These are phyloP conservation scores for Agrypnia vestita DNA, from an alignment of 1,140 invertebrate genomes.

Conservation along the genomic window DNA sequence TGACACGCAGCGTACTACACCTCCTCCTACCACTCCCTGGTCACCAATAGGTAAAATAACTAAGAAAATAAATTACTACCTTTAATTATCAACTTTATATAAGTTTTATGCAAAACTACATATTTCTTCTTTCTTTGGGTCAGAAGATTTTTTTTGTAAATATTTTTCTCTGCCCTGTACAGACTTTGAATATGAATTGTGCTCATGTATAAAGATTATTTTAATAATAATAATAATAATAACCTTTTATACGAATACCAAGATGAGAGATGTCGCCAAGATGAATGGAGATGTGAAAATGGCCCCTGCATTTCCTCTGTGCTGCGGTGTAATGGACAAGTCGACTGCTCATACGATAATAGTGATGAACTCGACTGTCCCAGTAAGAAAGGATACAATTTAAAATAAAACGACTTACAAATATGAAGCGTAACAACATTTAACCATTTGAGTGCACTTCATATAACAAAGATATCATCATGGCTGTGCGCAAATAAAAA, in stretches of 20 bases:
- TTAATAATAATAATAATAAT: too few species aligned
- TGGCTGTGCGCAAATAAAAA: not conserved
- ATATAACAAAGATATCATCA: constrained; percentile 22
- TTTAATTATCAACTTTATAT: too few species aligned
- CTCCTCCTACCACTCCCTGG: not conserved
- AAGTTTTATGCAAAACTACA: too few species aligned
- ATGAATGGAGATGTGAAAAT: constrained; percentile 78
- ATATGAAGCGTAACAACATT: constrained; percentile 8
- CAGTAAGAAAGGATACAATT: constrained; percentile 63
- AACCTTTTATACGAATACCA: not conserved
- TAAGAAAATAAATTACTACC: too few species aligned
- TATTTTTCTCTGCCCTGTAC: too few species aligned
- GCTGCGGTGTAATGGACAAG: constrained; percentile 75
- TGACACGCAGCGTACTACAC: too few species aligned
- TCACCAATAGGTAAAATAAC: constrained; percentile 16
- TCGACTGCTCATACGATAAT: constrained; percentile 79
- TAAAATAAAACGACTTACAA: constrained; percentile 6
- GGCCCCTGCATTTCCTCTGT: constrained; percentile 76
- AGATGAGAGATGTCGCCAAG: constrained; percentile 63
- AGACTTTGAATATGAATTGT: too few species aligned
- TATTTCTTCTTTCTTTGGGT: too few species aligned
- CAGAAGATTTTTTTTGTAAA: too few species aligned
- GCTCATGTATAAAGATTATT: too few species aligned
- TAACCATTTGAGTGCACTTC: constrained; percentile 23
- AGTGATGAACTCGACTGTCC: constrained; percentile 81